A percentile compares a stretch with the other conserved stretches of the same genome.
Evolutionary conservation across 2,113 vertebrate genomes (phyloP).

Genomic region (Todiramphus chloris): DNA sequence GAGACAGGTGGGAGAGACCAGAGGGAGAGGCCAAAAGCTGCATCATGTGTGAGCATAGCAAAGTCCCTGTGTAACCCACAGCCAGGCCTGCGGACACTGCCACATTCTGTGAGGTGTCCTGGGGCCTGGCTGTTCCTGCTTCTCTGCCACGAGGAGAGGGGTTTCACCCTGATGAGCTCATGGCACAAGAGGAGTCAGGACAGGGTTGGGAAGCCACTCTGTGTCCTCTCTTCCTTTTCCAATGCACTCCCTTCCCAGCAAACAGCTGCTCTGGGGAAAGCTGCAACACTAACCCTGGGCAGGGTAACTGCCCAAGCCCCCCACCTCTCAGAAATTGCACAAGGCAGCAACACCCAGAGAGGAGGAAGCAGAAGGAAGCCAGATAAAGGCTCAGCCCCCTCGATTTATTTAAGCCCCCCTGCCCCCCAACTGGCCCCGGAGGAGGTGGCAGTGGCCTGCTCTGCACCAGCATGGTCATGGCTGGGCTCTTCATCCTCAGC

Average conservation of each 20-base stretch:
- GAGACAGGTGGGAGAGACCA: no score
- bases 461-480: neutral
- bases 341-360: neutral
- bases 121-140: neutral
- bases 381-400: neutral
- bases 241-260: rapidly evolving
- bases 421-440: neutral
- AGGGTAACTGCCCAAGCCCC: neutral
- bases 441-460: neutral
- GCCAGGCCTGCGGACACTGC: neutral
- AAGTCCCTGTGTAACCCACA: neutral
- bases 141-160: neutral
- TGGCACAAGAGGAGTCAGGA: neutral
- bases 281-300: neutral
- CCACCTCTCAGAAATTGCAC: neutral
- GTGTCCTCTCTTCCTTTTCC: neutral
- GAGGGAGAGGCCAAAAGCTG: neutral
- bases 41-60: rapidly evolving
- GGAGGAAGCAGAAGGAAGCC: neutral
- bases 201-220: neutral
- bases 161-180: neutral
- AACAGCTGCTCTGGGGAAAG: neutral
- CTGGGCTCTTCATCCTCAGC: neutral
- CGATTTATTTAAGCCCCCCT: neutral
- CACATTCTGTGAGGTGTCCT: neutral